Conservation (phyloP, 2,113 vertebrate species). For the Girardinichthys multiradiatus region DNA sequence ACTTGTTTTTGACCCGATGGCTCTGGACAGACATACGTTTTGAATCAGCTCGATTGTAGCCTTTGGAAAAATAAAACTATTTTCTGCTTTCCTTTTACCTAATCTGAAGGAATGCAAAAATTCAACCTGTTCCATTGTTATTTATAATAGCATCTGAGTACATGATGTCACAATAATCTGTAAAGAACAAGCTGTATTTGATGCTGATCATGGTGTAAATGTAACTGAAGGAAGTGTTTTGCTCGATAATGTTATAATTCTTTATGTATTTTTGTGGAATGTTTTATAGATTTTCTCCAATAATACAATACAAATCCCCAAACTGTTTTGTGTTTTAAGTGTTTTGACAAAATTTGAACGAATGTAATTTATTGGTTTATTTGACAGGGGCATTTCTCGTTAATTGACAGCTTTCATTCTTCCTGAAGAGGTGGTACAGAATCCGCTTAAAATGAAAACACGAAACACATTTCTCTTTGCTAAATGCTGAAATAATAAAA, state of each 20-base stretch:
- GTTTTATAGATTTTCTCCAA: slow-evolving; percentile 69
- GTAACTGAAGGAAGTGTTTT: slow-evolving; percentile 33
- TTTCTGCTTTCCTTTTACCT: neutral
- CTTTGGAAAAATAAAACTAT: slow-evolving; percentile 16
- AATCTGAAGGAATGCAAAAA: slow-evolving; percentile 10
- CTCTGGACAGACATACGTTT: slow-evolving; percentile 29
- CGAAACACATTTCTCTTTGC: too few relatives aligned
- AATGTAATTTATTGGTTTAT: neutral
- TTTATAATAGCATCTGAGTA: slow-evolving; percentile 53
- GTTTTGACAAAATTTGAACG: neutral
- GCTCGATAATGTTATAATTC: slow-evolving; percentile 23
- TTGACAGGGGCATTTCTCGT: neutral
- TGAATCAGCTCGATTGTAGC: slow-evolving; percentile 13
- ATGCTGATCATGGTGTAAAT: slow-evolving; percentile 30
- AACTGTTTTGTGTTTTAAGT: slow-evolving; percentile 16
- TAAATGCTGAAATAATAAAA: too few relatives aligned
- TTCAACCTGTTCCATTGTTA: slow-evolving; percentile 47
- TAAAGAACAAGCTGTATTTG: slow-evolving; percentile 50
- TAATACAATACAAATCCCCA: slow-evolving; percentile 29
- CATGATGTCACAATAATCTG: slow-evolving; percentile 24
- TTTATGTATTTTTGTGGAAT: slow-evolving; percentile 59
- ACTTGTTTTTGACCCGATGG: slow-evolving; percentile 54
- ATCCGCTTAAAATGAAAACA: too few relatives aligned
- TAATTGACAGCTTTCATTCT: too few relatives aligned
- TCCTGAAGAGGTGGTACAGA: too few relatives aligned